Evolutionary conservation across 2,888 invertebrate species (phyloP).

Genomic region (Melitaea athalia): DNA sequence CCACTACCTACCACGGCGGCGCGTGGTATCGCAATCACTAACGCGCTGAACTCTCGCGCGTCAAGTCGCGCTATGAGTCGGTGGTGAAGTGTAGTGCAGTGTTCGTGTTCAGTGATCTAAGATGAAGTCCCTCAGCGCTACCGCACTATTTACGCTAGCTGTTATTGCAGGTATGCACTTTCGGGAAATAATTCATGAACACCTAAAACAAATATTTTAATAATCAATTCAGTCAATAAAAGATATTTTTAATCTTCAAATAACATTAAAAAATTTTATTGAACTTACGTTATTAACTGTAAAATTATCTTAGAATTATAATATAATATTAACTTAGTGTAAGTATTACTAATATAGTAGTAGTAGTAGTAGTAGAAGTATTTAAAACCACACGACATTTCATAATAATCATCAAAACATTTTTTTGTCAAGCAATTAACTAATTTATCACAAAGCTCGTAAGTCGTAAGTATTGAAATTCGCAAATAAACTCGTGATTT

Average conservation of each 20-base stretch:
- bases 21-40: conserved; percentile 41
- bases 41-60: conserved; percentile 77
- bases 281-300: neutral
- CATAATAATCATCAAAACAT: no score
- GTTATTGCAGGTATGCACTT: conserved; percentile 59
- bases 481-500: neutral
- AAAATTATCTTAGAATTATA: no score
- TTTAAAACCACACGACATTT: no score
- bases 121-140: conserved; percentile 70
- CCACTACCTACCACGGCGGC: conserved; percentile 51
- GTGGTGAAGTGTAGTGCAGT: conserved; percentile 77
- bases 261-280: neutral
- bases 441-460: neutral
- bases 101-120: conserved; percentile 57
- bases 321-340: no score
- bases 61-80: conserved; percentile 64
- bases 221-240: neutral
- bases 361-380: no score
- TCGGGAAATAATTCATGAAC: neutral
- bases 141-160: conserved; percentile 62
- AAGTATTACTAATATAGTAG: no score
- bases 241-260: neutral
- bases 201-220: neutral
- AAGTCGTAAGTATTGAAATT: no score
- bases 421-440: neutral